phyloP scores from a whole-genome alignment of 2,797 vertebrate species.

The Fundulus diaphanus region DNA sequence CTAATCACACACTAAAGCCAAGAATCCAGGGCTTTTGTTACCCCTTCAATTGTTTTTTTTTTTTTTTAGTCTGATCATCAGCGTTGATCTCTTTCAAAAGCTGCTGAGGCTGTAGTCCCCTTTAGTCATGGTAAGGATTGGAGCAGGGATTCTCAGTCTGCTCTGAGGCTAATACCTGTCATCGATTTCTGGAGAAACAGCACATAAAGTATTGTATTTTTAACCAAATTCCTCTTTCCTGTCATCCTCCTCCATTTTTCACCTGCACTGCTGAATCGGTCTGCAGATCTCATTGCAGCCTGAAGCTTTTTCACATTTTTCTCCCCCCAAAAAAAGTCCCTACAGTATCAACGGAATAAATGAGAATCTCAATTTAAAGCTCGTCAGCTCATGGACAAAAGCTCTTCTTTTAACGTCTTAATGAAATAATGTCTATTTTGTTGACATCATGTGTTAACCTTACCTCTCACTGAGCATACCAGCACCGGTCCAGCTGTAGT shows the following conservation, averaged over 20 bases:
- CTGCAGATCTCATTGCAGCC: conserved; percentile 12
- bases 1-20: conserved; percentile 6
- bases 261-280: neutral
- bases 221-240: conserved; percentile 3
- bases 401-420: neutral
- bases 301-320: neutral
- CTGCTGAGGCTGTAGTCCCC: conserved; percentile 22
- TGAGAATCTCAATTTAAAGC: neutral
- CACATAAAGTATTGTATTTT: neutral
- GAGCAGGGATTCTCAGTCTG: conserved; percentile 12
- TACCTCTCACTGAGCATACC: conserved; percentile 24
- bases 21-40: conserved; percentile 26
- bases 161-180: neutral
- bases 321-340: neutral
- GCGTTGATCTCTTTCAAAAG: conserved; percentile 33
- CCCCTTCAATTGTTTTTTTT: neutral
- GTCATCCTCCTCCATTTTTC: neutral
- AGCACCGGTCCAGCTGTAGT: conserved; percentile 34
- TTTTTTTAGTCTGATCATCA: conserved; percentile 10
- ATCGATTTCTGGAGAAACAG: neutral
- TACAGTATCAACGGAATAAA: neutral
- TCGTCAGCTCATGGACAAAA: neutral
- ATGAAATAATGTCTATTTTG: conserved; percentile 9
- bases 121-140: conserved; percentile 5
- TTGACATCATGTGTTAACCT: conserved; percentile 9